Conservation (phyloP, 1,140 invertebrate genomes). For the Trichomalopsis sarcophagae region DNA sequence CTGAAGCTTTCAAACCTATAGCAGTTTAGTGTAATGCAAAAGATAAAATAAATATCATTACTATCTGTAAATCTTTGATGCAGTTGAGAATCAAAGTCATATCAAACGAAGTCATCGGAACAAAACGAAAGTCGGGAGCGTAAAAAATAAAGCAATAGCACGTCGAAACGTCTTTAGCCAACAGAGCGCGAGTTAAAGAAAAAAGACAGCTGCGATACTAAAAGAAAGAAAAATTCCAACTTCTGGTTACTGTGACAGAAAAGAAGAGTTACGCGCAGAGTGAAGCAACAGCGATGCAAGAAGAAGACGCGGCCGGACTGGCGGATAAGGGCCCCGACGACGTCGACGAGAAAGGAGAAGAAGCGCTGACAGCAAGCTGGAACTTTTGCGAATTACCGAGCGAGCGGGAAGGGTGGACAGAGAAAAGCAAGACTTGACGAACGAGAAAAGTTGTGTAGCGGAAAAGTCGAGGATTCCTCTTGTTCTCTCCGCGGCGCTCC, state of each 20-base stretch:
- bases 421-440: constrained; percentile 6
- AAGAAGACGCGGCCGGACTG: neutral
- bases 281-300: neutral
- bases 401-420: neutral
- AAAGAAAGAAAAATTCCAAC: constrained; percentile 23
- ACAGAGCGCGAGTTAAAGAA: neutral
- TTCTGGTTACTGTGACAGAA: constrained; percentile 12
- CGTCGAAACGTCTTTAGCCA: neutral
- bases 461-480: constrained; percentile 27
- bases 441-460: constrained; percentile 38
- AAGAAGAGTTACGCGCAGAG: neutral
- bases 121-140: neutral
- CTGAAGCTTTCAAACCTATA: too few relatives aligned
- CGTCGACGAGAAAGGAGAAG: neutral
- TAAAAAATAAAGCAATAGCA: constrained; percentile 14
- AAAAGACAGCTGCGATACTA: neutral
- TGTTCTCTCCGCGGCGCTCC: neutral
- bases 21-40: too few relatives aligned
- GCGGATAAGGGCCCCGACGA: constrained; percentile 13
- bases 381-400: constrained; percentile 29
- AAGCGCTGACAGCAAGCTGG: neutral
- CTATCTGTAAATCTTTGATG: neutral
- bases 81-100: constrained; percentile 2
- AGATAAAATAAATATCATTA: neutral
- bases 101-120: neutral